Evolutionary conservation across 2,113 vertebrate genomes (phyloP).

Genomic region (Peromyscus polionotus): DNA sequence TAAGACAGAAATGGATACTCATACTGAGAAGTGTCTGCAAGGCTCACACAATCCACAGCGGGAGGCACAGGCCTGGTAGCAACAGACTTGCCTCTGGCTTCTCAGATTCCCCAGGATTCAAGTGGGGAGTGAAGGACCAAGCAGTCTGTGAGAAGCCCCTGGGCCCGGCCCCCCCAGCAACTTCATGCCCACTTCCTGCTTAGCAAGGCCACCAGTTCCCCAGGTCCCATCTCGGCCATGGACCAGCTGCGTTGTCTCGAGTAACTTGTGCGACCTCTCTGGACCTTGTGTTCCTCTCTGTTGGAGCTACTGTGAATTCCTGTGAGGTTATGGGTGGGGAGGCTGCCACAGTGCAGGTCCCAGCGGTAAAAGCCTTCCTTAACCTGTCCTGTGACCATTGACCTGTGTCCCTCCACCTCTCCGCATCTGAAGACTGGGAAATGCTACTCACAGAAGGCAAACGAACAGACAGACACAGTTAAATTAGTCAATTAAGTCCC

Average conservation of each 20-base stretch:
- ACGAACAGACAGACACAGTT: background rate
- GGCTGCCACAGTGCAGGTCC: background rate
- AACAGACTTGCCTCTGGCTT: background rate
- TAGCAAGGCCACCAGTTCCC: background rate
- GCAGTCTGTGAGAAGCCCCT: background rate
- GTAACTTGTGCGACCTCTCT: background rate
- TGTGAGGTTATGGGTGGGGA: background rate
- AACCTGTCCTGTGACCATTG: conserved; percentile 31
- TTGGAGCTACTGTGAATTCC: background rate
- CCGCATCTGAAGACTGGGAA: background rate
- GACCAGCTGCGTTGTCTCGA: background rate
- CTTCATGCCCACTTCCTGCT: background rate
- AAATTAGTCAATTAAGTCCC: background rate
- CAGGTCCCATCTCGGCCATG: background rate
- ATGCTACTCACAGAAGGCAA: background rate
- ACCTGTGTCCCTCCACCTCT: background rate
- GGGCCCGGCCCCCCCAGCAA: background rate
- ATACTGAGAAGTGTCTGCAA: background rate
- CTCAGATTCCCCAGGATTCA: background rate
- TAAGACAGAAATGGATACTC: background rate
- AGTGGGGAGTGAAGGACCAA: background rate
- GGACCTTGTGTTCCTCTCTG: background rate
- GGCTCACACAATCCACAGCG: rapidly evolving
- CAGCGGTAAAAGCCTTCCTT: background rate
- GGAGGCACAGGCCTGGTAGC: background rate